Base-by-base conservation (phyloP, 2,113 vertebrate genomes). In the Rhea pennata region DNA sequence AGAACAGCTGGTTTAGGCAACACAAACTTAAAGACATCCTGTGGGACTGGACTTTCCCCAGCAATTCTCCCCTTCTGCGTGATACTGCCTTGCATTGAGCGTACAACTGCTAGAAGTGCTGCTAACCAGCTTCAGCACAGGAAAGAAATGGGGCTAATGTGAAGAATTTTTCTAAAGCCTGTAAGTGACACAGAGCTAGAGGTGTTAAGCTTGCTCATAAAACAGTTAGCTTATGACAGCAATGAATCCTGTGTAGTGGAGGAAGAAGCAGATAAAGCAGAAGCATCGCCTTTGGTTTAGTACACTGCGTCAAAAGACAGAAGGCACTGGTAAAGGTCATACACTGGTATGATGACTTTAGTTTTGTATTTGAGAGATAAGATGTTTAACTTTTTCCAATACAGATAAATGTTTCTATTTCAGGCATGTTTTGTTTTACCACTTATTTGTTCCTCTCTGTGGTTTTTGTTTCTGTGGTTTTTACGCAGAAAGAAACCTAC, bases 31-130 rank as follows among this genome's bases (percentile, higher is more conserved):
- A 76, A 53, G n/a, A 24, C 6, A 2, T 44, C 15, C 9, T 1
- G 1, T 24, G 66, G 85, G 58, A 23, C 23, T 40, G 39, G 53
- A 26, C 59, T 91, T 78, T 13, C n/a, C 21, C 36, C 0, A 3
- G 23, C 33, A 26, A 0, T 40, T 85, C 40, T 31, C 12, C 56
- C 31, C 72, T 59, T 56, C 64, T 72, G 71, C 15, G 9, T 65
- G n/a, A 11, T 36, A 23, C 39, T 85, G 17, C n/a, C 33, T 72
- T 2, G 2, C 58, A 33, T 0, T 0, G 4, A 88, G 19, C 27
- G n/a, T 36, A 29, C 61, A 73, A 6, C 58, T 91, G 20, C 50
- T 84, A 69, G 42, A 54, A 74, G 61, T n/a, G 15, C 51, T 65
- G 70, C 48, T 53, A 48, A 61, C 31, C 39, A 36, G 27, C 31